Percentiles rank a stretch among this genome's conserved stretches.
Evolutionary conservation across 2,113 vertebrate genomes (phyloP).

Genomic region (Sitta europaea): DNA sequence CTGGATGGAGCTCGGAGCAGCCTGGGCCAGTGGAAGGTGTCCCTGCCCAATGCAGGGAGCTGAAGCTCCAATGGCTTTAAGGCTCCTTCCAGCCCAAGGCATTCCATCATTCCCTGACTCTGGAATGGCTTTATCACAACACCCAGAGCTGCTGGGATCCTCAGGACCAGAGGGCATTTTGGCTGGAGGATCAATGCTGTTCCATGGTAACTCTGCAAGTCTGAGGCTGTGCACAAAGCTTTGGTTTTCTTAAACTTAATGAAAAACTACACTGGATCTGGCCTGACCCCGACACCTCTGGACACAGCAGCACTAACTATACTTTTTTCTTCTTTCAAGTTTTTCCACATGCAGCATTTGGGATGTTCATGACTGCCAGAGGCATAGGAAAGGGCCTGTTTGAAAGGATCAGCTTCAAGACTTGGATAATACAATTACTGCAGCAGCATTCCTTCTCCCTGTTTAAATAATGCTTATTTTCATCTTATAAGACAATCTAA

Average conservation of each 20-base stretch:
- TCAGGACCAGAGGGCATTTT: neutral
- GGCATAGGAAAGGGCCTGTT: neutral
- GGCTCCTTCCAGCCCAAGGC: neutral
- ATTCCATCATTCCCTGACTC: neutral
- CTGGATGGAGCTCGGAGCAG: rapidly evolving
- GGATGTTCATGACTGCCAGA: neutral
- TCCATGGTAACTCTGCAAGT: neutral
- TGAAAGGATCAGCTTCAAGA: neutral
- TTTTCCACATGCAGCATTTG: neutral
- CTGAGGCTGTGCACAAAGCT: neutral
- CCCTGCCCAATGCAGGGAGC: neutral
- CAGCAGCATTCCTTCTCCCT: neutral
- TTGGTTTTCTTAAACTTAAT: neutral
- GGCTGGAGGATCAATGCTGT: neutral
- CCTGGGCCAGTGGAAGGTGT: neutral
- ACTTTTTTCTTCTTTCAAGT: neutral
- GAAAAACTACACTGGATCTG: neutral
- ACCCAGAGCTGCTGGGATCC: neutral
- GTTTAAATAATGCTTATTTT: neutral
- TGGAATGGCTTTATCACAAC: neutral
- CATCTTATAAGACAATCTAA: neutral
- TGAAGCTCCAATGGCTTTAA: neutral
- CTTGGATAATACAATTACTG: neutral
- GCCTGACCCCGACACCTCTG: neutral
- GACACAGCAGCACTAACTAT: neutral